These are phyloP conservation scores for Stomatorhinus walkeri DNA, from an alignment of 2,797 vertebrate species.

Conservation along the genomic window DNA sequence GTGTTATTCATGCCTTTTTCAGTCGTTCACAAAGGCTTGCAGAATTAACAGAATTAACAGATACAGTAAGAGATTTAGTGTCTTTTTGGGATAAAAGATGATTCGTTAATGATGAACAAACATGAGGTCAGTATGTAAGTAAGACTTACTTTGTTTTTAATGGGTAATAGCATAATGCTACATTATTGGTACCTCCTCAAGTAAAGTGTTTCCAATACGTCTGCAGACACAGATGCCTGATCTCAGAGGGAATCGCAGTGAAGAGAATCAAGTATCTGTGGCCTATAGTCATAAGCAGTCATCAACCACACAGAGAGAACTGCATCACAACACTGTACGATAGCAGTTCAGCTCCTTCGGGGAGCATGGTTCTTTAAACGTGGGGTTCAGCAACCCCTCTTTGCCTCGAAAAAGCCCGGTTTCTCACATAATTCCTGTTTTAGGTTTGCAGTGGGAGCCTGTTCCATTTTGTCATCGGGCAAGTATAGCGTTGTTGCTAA, in stretches of 20 bases:
- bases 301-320: not conserved
- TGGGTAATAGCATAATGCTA: not conserved
- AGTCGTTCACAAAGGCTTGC: not conserved
- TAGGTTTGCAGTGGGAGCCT: not conserved
- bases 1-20: not conserved
- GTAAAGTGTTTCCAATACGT: not conserved
- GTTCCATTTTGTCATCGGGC: not conserved
- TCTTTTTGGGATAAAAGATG: not conserved
- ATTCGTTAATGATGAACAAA: not conserved
- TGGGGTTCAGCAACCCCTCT: too few species aligned
- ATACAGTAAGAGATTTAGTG: not conserved
- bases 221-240: not conserved
- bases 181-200: not conserved
- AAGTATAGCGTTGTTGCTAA: not conserved
- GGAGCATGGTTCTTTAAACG: not conserved
- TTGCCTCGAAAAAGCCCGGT: not conserved
- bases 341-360: not conserved
- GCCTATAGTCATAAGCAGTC: not conserved
- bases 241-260: not conserved
- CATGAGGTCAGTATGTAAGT: not conserved
- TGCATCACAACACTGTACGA: not conserved
- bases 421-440: not conserved
- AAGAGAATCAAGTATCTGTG: not conserved
- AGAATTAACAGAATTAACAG: not conserved
- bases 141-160: not conserved